Evolutionary conservation across 2,888 invertebrate genomes (phyloP).

Genomic region (Platypus cylindrus): DNA sequence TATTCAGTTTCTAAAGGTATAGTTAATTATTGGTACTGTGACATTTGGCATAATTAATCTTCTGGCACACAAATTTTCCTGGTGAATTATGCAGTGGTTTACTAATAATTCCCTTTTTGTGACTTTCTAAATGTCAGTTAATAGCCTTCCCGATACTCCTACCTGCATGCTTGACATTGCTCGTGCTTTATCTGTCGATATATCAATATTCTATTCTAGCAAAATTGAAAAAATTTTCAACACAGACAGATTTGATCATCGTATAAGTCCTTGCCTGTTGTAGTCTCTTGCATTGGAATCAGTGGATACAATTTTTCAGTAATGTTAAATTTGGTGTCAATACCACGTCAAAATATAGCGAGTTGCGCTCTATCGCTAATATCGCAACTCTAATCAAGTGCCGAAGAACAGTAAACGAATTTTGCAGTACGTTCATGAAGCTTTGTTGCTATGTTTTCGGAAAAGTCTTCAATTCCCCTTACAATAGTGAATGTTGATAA

Average conservation of each 20-base stretch:
- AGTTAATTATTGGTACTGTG: too few relatives aligned
- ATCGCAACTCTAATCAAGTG: slow-evolving; percentile 17
- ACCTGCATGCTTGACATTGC: slow-evolving; percentile 17
- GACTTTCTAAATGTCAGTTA: slow-evolving; percentile 10
- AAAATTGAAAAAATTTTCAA: slow-evolving; percentile 17
- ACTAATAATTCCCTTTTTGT: slow-evolving; percentile 16
- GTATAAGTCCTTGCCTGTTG: too few relatives aligned
- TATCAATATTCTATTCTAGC: slow-evolving; percentile 15
- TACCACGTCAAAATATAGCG: slow-evolving; percentile 8
- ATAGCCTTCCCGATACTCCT: slow-evolving; percentile 16
- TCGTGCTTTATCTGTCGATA: slow-evolving; percentile 17
- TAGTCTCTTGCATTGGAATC: too few relatives aligned
- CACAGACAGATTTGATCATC: too few relatives aligned
- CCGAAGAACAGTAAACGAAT: slow-evolving; percentile 19
- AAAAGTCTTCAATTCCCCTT: slow-evolving; percentile 16
- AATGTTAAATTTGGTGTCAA: slow-evolving; percentile 9
- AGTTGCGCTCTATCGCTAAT: slow-evolving; percentile 10
- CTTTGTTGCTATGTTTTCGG: slow-evolving; percentile 14
- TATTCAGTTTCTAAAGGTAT: too few relatives aligned
- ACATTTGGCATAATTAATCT: too few relatives aligned
- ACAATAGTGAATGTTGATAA: slow-evolving; percentile 19
- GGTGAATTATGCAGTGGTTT: too few relatives aligned
- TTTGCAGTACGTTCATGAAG: slow-evolving; percentile 15
- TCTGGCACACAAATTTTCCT: too few relatives aligned
- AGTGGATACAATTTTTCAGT: too few relatives aligned